Evolutionary conservation across 2,113 vertebrate genomes (phyloP).

Genomic region (Poeciliopsis occidentalis): DNA sequence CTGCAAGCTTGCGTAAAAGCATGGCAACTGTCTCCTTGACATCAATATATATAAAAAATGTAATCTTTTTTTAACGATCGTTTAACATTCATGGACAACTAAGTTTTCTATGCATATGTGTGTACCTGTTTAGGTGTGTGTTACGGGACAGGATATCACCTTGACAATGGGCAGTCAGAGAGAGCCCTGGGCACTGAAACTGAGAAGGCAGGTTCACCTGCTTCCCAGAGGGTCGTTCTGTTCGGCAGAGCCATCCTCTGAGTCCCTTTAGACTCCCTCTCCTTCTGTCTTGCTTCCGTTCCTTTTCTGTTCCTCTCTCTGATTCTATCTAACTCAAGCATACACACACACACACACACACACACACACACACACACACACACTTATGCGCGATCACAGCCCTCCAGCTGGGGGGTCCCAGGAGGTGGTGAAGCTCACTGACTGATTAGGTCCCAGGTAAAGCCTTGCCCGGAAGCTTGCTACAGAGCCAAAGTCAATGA

Average conservation of each 20-base stretch:
- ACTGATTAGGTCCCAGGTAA: conserved; percentile 90
- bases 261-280: conserved; percentile 42
- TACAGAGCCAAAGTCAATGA: conserved; percentile 85
- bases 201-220: conserved; percentile 67
- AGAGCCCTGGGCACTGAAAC: conserved; percentile 76
- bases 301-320: conserved; percentile 40
- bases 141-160: conserved; percentile 73
- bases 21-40: conserved; percentile 18
- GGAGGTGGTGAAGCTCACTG: conserved; percentile 82
- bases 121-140: conserved; percentile 53
- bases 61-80: conserved; percentile 34
- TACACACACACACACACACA: conserved; percentile 21
- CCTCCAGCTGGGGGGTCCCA: conserved; percentile 80
- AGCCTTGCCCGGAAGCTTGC: conserved; percentile 85
- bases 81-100: conserved; percentile 24
- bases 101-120: conserved; percentile 25
- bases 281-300: conserved; percentile 32
- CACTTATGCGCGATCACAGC: conserved; percentile 18
- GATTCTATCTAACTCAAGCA: conserved; percentile 28
- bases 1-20: conserved; percentile 3
- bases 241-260: conserved; percentile 65
- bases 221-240: conserved; percentile 77
- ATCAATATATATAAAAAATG: conserved; percentile 35
- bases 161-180: conserved; percentile 80
- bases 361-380: conserved; percentile 20